A percentile compares a stretch with the other conserved stretches of the same genome.
Evolutionary conservation across 2,797 vertebrate species (phyloP).

Genomic region (Lutjanus campechanus): DNA sequence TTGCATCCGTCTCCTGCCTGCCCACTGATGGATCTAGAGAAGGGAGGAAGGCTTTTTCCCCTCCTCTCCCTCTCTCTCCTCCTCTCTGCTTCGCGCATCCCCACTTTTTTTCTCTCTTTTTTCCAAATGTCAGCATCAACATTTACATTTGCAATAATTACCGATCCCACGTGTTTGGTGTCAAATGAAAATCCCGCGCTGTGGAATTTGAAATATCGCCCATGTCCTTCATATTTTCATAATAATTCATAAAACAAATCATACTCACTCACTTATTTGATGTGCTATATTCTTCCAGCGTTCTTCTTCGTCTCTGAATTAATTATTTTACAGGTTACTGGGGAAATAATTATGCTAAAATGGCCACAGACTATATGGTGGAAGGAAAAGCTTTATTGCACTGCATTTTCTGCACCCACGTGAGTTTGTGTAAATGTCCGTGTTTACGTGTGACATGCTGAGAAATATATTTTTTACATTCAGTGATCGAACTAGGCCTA

Average conservation of each 20-base stretch:
- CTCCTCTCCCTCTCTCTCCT: constrained; percentile 23
- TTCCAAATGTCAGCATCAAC: constrained; percentile 1
- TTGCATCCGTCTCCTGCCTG: constrained; percentile 68
- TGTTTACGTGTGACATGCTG: background rate
- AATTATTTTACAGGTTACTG: background rate
- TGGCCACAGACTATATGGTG: background rate
- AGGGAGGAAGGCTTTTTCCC: constrained; percentile 35
- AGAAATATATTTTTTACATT: background rate
- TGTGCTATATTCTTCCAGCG: background rate
- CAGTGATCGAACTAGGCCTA: background rate
- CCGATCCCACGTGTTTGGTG: constrained; percentile 7
- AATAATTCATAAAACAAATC: background rate
- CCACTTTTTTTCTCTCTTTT: constrained; percentile 23
- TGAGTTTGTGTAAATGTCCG: background rate
- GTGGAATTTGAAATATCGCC: background rate
- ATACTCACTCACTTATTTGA: background rate
- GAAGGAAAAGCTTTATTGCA: background rate
- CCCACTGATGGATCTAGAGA: constrained; percentile 54
- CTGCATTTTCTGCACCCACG: background rate
- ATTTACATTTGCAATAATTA: background rate
- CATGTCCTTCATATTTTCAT: background rate
- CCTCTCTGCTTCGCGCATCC: constrained; percentile 15
- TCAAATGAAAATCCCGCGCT: background rate
- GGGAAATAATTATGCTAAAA: background rate
- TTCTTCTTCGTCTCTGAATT: no score